A percentile compares a stretch with the other conserved stretches of the same genome.
Conservation (phyloP, 2,888 invertebrate genomes). For the Aleiodes alternator region DNA sequence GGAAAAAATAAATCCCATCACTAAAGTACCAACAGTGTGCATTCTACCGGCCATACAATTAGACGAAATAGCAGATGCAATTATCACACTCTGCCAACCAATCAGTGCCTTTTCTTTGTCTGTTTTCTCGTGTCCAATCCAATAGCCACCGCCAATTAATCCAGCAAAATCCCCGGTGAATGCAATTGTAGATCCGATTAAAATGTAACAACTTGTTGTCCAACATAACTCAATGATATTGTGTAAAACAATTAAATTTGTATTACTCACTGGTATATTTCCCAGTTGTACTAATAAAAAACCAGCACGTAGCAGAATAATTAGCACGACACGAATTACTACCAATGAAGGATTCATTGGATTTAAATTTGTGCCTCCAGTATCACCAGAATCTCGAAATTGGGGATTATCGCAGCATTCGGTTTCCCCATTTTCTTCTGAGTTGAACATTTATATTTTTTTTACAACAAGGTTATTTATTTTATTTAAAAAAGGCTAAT, state of each 20-base stretch:
- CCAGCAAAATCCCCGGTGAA: constrained; percentile 64
- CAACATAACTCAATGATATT: constrained; percentile 70
- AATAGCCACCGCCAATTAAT: constrained; percentile 62
- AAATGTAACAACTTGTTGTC: constrained; percentile 64
- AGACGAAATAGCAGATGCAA: constrained; percentile 69
- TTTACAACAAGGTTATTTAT: not conserved
- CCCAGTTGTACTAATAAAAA: constrained; percentile 70
- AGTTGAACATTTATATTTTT: not conserved
- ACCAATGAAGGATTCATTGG: constrained; percentile 32
- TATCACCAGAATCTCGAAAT: not conserved
- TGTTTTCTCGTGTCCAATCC: constrained; percentile 60
- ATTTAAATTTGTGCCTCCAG: not conserved
- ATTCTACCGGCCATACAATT: constrained; percentile 67
- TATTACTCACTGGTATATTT: constrained; percentile 70
- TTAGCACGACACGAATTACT: constrained; percentile 55
- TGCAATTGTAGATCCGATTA: constrained; percentile 67
- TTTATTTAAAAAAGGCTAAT: too few relatives aligned
- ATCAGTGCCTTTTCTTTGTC: constrained; percentile 61
- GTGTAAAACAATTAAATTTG: constrained; percentile 70
- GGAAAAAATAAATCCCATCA: constrained; percentile 62
- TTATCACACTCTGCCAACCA: constrained; percentile 68
- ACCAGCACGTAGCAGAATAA: constrained; percentile 68
- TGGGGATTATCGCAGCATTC: not conserved
- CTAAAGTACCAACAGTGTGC: constrained; percentile 63
- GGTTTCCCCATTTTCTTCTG: not conserved